Conservation (phyloP, 2,888 invertebrate genomes). For the Microplitis manilae region DNA sequence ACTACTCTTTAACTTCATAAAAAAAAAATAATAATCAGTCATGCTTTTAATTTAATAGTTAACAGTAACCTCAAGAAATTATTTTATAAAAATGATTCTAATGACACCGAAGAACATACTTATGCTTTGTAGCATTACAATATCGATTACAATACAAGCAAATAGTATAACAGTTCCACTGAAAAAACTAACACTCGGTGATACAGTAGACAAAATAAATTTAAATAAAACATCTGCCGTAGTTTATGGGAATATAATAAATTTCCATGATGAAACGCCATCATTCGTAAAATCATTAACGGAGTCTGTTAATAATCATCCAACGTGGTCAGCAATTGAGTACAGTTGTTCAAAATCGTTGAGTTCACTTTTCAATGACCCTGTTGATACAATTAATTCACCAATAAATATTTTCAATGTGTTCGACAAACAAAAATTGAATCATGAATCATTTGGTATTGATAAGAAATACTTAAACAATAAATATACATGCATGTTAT, state of each 20-base stretch:
- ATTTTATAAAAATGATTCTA: background rate
- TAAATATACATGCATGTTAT: background rate
- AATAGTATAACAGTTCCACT: background rate
- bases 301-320: background rate
- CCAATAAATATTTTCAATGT: background rate
- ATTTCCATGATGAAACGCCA: background rate
- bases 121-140: background rate
- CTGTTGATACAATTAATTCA: background rate
- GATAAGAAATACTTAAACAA: background rate
- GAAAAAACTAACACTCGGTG: background rate
- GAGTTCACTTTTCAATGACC: background rate
- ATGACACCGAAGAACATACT: background rate
- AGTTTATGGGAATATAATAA: background rate
- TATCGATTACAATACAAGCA: background rate
- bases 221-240: background rate
- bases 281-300: background rate
- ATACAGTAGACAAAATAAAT: background rate
- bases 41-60: background rate
- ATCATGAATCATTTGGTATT: background rate
- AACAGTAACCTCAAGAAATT: background rate
- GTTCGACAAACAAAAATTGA: background rate
- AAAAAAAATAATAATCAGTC: background rate
- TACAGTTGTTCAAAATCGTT: background rate
- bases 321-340: background rate
- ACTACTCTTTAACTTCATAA: background rate